phyloP scores from a whole-genome alignment of 1,140 invertebrate species.

The Euschistus heros region DNA sequence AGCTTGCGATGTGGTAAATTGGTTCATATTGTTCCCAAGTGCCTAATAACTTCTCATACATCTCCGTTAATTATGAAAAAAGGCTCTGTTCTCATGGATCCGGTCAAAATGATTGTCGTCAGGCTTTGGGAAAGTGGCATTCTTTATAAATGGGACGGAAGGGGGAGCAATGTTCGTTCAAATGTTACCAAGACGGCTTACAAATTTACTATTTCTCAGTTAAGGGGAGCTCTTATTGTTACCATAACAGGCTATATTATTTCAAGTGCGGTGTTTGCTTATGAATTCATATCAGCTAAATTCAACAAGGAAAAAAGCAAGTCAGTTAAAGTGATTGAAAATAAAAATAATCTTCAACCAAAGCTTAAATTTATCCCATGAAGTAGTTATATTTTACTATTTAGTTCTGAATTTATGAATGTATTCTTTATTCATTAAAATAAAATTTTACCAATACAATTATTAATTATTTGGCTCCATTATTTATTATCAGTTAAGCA shows the following conservation, averaged over 20 bases:
- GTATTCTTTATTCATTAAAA: no score
- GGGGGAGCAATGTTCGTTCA: neutral
- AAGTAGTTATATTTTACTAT: no score
- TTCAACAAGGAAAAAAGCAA: no score
- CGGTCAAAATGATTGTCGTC: neutral
- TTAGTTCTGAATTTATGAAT: no score
- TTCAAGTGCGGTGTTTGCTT: neutral
- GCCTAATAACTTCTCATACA: neutral
- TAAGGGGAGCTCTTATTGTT: slow-evolving; percentile 4
- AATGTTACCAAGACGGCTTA: neutral
- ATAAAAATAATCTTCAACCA: no score
- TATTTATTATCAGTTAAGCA: no score
- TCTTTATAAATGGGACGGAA: neutral
- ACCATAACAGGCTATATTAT: neutral
- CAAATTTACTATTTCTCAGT: neutral
- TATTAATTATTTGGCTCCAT: no score
- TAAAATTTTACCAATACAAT: no score
- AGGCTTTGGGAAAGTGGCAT: slow-evolving; percentile 2
- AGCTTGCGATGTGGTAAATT: neutral
- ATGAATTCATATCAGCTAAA: neutral
- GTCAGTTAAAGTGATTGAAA: no score
- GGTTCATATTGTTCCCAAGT: slow-evolving; percentile 1
- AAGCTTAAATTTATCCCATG: no score
- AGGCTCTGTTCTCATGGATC: neutral
- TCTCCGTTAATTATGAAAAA: neutral